Evolutionary conservation across 1,140 invertebrate genomes (phyloP).

Genomic region (Pseudomyrmex flavicornis): DNA sequence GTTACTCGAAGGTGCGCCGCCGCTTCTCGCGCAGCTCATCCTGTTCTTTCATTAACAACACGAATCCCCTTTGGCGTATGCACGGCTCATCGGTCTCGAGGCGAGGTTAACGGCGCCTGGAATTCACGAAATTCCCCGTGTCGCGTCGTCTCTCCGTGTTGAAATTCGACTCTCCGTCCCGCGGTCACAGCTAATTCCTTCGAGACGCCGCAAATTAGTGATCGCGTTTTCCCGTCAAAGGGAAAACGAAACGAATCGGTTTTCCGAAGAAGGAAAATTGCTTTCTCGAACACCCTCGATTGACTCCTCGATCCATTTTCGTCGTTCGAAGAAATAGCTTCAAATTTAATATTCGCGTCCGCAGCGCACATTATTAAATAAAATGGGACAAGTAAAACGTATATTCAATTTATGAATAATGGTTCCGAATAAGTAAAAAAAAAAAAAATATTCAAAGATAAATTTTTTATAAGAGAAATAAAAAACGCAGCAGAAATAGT

Average conservation of each 20-base stretch:
- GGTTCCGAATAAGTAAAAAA: background rate
- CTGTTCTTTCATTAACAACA: constrained; percentile 77
- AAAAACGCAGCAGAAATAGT: background rate
- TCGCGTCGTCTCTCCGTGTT: background rate
- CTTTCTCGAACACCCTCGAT: background rate
- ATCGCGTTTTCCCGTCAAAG: background rate
- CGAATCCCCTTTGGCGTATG: constrained; percentile 58
- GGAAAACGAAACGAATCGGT: background rate
- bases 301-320: background rate
- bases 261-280: constrained; percentile 23
- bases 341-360: background rate
- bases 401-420: background rate
- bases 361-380: background rate
- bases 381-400: background rate
- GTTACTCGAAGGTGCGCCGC: constrained; percentile 76
- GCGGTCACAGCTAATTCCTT: background rate
- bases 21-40: constrained; percentile 63
- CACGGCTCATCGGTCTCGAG: constrained; percentile 13
- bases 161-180: no score
- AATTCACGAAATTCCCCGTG: constrained; percentile 53
- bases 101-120: constrained; percentile 61
- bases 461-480: background rate
- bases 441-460: background rate
- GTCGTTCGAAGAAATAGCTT: background rate
- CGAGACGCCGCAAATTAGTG: background rate